Base-by-base conservation (phyloP, 2,797 vertebrate genomes). In the Trichosurus vulpecula region DNA sequence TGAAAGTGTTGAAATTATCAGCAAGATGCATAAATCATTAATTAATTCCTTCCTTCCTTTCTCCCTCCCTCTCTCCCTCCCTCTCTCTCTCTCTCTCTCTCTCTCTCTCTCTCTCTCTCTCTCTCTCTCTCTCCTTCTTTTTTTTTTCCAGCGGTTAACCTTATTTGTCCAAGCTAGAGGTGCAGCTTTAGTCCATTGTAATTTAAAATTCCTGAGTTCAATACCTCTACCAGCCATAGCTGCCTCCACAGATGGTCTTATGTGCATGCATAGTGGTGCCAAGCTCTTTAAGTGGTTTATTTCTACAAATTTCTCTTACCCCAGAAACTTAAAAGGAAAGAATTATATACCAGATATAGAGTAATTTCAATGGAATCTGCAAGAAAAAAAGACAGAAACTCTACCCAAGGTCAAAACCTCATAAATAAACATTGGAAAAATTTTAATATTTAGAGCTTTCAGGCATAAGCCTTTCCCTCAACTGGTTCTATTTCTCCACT, bases 111-210 rank as follows among this genome's bases (percentile, higher is more conserved):
- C 5, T 2, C 19, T 3, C 31, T 10, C 25, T 3, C n/a, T 25
- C 74, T 11, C 47, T 27, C 74, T 11, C 47, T 47, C n/a, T 4
- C 10, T 27, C 35, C 8, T 19, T 16, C 35, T 19, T 19, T 66
- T 16, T 8, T 19, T 66, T 14, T 2, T 6, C 66, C 35, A 0
- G 6, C n/a, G 5, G 0, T 6, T n/a, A 1, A 47, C 22, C 41
- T 81, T 87, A 25, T 47, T 47, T 81, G 6, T 16, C 22, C n/a
- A 47, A 25, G 8, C 3, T 87, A 9, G 41, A 47, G 87, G 9
- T 87, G 1, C 41, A 47, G 22, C 2, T 87, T 87, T 27, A 87
- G 25, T 47, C 0, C 41, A 87, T 47, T 47, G 9, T 8, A 87
- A 47, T 87, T 87, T 47, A 87, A 47, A 87, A 87, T 87, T 27